Evolutionary conservation across 2,797 vertebrate species (phyloP).

Genomic region (Chiroxiphia lanceolata): DNA sequence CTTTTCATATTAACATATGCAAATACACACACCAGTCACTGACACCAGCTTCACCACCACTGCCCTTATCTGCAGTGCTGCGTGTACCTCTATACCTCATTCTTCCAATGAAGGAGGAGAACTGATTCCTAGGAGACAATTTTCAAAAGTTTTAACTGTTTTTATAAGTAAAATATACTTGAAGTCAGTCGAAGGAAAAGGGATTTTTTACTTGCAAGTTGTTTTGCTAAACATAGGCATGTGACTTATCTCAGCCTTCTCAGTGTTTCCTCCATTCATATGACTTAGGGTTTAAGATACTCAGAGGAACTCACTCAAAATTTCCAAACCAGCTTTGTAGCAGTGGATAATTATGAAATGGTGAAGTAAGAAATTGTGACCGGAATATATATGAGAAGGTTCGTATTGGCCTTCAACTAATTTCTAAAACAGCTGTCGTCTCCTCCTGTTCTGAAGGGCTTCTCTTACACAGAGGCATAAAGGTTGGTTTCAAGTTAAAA

Average conservation of each 20-base stretch:
- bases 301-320: not conserved
- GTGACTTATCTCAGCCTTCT: slow-evolving; percentile 36
- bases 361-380: not conserved
- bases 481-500: not conserved
- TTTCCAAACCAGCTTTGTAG: slow-evolving; percentile 39
- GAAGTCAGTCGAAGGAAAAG: not conserved
- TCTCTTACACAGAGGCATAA: not conserved
- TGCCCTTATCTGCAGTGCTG: not conserved
- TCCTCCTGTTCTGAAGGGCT: not conserved
- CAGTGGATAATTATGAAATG: not conserved
- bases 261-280: slow-evolving; percentile 24
- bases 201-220: slow-evolving; percentile 7
- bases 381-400: not conserved
- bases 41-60: not conserved
- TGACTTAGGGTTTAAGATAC: slow-evolving; percentile 38
- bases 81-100: not conserved
- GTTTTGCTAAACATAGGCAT: slow-evolving; percentile 4
- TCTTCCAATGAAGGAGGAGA: not conserved
- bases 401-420: not conserved
- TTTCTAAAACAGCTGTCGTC: not conserved
- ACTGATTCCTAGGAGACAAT: not conserved
- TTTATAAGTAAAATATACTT: not conserved
- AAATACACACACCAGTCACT: not conserved
- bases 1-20: not conserved
- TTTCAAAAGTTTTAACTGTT: not conserved